phyloP scores from a whole-genome alignment of 2,113 vertebrate genomes.

The Tympanuchus pallidicinctus region DNA sequence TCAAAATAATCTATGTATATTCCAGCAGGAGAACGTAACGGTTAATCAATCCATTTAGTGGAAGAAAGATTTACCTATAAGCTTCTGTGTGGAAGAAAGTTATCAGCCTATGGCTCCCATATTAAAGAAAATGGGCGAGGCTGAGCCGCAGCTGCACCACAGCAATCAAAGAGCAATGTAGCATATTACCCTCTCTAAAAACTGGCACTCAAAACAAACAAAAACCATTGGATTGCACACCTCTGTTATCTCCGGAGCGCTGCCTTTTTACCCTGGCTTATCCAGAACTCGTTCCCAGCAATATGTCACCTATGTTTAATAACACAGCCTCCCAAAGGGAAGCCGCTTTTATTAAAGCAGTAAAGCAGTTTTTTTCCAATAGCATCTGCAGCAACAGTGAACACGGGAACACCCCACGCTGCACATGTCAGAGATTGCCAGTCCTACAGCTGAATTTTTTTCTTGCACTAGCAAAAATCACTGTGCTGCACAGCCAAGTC shows the following conservation, averaged over 20 bases:
- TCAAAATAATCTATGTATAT: background rate
- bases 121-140: conserved; percentile 78
- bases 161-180: conserved; percentile 15
- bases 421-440: background rate
- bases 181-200: background rate
- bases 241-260: background rate
- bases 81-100: background rate
- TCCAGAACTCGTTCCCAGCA: background rate
- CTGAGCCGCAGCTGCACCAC: conserved; percentile 53
- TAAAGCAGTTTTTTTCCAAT: background rate
- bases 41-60: background rate
- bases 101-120: background rate
- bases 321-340: background rate
- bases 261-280: background rate
- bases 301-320: conserved; percentile 41
- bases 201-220: background rate
- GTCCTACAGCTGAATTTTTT: background rate
- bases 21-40: background rate
- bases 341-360: background rate
- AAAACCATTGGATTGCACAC: background rate
- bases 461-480: background rate
- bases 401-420: background rate
- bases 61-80: conserved; percentile 44
- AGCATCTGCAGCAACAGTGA: background rate
- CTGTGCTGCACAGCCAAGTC: background rate